Conservation (phyloP, 2,113 vertebrate genomes). For the Panthera leo region DNA sequence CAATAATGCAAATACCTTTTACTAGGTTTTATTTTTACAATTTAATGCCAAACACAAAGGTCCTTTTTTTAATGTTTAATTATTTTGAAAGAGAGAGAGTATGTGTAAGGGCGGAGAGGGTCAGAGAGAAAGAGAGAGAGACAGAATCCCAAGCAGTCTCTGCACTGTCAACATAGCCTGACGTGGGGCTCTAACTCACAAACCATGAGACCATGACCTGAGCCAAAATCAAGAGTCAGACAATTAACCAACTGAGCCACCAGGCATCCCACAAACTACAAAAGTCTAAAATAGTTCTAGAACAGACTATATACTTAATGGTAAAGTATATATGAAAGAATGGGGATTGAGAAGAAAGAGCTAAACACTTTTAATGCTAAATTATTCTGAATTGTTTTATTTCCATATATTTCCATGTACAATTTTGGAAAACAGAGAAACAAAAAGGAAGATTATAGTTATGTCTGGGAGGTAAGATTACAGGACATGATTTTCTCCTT, state of each 20-base stretch:
- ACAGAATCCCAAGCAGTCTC: too few species aligned
- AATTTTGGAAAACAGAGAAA: background rate
- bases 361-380: background rate
- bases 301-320: background rate
- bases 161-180: too few species aligned
- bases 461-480: background rate
- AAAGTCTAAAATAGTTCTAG: background rate
- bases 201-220: too few species aligned
- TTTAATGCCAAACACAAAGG: conserved; percentile 18
- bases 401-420: background rate
- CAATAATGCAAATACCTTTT: background rate
- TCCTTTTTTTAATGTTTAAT: too few species aligned
- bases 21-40: background rate
- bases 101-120: too few species aligned
- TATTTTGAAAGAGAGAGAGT: too few species aligned
- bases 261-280: background rate
- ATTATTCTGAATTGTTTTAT: background rate
- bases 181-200: too few species aligned
- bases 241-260: too few species aligned
- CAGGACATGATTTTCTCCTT: background rate
- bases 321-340: background rate
- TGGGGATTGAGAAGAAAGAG: background rate
- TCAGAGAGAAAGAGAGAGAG: too few species aligned
- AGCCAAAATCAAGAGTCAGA: too few species aligned
- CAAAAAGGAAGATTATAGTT: background rate